Conservation (phyloP, 1,140 invertebrate species). For the Chironomus striatipennis region DNA sequence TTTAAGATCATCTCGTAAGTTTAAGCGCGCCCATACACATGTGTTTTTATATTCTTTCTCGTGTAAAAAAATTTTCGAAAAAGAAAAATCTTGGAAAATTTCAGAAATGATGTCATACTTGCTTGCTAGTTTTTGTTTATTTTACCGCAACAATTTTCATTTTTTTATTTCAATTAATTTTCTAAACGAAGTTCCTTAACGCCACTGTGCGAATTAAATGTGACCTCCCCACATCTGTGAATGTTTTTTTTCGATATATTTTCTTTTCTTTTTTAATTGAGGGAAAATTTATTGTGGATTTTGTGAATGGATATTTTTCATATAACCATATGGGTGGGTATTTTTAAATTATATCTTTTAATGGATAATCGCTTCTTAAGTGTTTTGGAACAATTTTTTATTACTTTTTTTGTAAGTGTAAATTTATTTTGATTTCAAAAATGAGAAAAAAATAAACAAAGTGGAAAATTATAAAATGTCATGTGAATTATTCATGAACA, state of each 20-base stretch:
- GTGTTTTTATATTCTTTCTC: neutral
- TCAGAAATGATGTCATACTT: neutral
- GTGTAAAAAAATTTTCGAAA: neutral
- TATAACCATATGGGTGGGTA: neutral
- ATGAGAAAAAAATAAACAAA: too few relatives aligned
- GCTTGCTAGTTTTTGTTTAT: neutral
- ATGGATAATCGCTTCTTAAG: too few relatives aligned
- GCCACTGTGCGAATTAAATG: slow-evolving; percentile 3
- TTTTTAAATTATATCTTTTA: too few relatives aligned
- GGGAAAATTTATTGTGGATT: neutral
- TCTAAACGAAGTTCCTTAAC: too few relatives aligned
- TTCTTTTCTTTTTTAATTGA: neutral
- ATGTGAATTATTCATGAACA: too few relatives aligned
- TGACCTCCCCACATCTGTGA: neutral
- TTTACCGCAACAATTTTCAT: neutral
- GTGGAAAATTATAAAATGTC: too few relatives aligned
- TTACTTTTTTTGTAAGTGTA: too few relatives aligned
- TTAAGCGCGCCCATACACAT: neutral
- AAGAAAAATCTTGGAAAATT: neutral
- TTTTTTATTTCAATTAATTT: neutral
- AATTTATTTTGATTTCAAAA: too few relatives aligned
- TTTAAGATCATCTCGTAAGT: slow-evolving; percentile 23
- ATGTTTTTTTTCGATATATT: neutral
- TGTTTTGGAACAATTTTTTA: too few relatives aligned
- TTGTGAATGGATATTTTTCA: neutral